phyloP scores from a whole-genome alignment of 1,140 invertebrate species.

The Drosophila teissieri region DNA sequence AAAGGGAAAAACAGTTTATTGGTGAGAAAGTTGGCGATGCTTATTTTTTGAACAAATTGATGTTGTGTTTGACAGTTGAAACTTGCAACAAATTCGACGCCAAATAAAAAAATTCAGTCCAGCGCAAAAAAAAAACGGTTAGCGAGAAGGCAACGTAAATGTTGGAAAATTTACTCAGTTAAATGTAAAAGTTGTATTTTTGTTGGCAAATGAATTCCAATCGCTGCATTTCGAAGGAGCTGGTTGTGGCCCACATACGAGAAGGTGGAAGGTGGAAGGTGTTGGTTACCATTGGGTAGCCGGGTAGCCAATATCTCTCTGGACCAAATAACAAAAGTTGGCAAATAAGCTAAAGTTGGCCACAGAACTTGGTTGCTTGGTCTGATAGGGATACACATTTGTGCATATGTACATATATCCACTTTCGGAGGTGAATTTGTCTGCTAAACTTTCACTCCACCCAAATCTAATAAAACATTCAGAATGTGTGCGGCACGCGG shows the following conservation, averaged over 20 bases:
- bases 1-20: slow-evolving; percentile 65
- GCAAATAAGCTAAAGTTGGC: slow-evolving; percentile 45
- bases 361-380: slow-evolving; percentile 24
- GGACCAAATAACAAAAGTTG: slow-evolving; percentile 44
- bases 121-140: slow-evolving; percentile 25
- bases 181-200: slow-evolving; percentile 82
- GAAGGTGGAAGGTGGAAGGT: slow-evolving; percentile 23
- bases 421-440: slow-evolving; percentile 34
- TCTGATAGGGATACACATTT: slow-evolving; percentile 20
- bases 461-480: slow-evolving; percentile 50
- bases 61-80: slow-evolving; percentile 84
- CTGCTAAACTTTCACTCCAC: slow-evolving; percentile 33
- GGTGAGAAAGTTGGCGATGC: slow-evolving; percentile 71
- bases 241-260: background rate
- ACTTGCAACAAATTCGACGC: slow-evolving; percentile 78
- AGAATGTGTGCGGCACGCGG: slow-evolving; percentile 33
- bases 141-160: slow-evolving; percentile 32
- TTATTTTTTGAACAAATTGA: slow-evolving; percentile 83
- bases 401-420: slow-evolving; percentile 16
- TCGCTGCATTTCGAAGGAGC: slow-evolving; percentile 47
- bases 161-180: slow-evolving; percentile 79
- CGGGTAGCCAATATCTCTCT: slow-evolving; percentile 44
- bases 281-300: slow-evolving; percentile 61
- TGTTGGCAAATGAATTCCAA: slow-evolving; percentile 80
- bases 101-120: slow-evolving; percentile 74